Evolutionary conservation across 2,888 invertebrate genomes (phyloP), one percentile per base, ranked within the genome.

Genomic region (Drosophila nr. perissopoda): DNA sequence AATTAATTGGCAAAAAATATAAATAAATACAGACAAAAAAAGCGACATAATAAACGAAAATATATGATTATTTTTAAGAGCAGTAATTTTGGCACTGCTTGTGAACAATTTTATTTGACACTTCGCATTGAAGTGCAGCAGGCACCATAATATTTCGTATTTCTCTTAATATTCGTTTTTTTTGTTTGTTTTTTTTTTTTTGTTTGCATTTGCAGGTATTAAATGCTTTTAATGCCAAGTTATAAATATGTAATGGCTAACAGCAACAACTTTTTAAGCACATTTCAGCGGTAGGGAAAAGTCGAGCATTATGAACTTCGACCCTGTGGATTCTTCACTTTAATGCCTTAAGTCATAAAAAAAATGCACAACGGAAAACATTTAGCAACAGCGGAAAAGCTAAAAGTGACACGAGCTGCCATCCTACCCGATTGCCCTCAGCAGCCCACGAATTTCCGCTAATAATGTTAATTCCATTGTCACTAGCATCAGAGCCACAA

Each of bases 381-480:
- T 87, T 83, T 65, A 69, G 72, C 74, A 83, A 76, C 78, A 76
- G 69, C 66, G 61, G 61, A 53, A 53, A 88, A 83, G 68, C 73
- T 73, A 80, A 86, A 69, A 87, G 71, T 70, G 71, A 78, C 82
- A 87, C 53, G 62, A 65, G 58, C 34, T 49, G 52, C 36, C 69
- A 33, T n/a, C 36, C 49, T 25, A 11, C 7, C 25, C 25, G 16
- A 40, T 18, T 40, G 45, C 58, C 42, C 18, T 53, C 57, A 25
- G 61, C 61, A 71, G 38, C 45, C 53, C 51, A 65, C 71, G 82
- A 85, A 80, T 81, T 90, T 81, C 75, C 87, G 82, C 87, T 90
- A 89, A 89, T 91, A 91, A 91, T 90, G 87, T 87, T 89, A 91
- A 91, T 89, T 90, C 83, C 88, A 89, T 88, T 88, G 85, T 90